Conservation (phyloP, 1,140 invertebrate species). For the Chrysopa pallens region DNA sequence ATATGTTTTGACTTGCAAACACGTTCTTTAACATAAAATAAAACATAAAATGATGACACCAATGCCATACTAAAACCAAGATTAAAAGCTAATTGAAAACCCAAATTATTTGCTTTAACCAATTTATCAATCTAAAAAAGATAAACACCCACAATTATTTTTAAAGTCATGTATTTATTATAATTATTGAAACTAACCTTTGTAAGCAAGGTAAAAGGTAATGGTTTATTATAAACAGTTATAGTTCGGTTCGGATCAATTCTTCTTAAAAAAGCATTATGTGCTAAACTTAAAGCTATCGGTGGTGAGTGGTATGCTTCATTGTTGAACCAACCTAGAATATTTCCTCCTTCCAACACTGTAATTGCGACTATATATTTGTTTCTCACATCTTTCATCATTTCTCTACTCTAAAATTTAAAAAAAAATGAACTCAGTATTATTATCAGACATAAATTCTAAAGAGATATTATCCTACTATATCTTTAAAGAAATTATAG, state of each 20-base stretch:
- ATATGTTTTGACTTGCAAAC: constrained; percentile 39
- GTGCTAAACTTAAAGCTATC: constrained; percentile 37
- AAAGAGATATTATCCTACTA: no score
- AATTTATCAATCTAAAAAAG: constrained; percentile 25
- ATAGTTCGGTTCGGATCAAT: no score
- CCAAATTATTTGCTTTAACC: constrained; percentile 30
- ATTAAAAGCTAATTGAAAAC: constrained; percentile 42
- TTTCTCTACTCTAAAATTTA: constrained; percentile 10
- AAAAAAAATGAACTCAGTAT: no score
- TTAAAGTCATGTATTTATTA: background rate
- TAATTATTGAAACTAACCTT: constrained; percentile 10
- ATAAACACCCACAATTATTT: constrained; percentile 5
- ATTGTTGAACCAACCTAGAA: constrained; percentile 41
- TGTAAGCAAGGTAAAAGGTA: constrained; percentile 29
- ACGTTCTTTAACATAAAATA: constrained; percentile 46
- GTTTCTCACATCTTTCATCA: constrained; percentile 9
- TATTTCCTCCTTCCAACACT: constrained; percentile 15
- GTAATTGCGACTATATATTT: constrained; percentile 29
- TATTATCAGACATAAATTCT: no score
- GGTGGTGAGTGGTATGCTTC: constrained; percentile 50
- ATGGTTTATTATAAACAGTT: constrained; percentile 40
- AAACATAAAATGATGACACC: constrained; percentile 52
- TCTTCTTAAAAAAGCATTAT: constrained; percentile 33
- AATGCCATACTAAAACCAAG: constrained; percentile 48
- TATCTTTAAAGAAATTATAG: no score